Evolutionary conservation across 2,113 vertebrate genomes (phyloP).

Genomic region (Ornithorhynchus anatinus): DNA sequence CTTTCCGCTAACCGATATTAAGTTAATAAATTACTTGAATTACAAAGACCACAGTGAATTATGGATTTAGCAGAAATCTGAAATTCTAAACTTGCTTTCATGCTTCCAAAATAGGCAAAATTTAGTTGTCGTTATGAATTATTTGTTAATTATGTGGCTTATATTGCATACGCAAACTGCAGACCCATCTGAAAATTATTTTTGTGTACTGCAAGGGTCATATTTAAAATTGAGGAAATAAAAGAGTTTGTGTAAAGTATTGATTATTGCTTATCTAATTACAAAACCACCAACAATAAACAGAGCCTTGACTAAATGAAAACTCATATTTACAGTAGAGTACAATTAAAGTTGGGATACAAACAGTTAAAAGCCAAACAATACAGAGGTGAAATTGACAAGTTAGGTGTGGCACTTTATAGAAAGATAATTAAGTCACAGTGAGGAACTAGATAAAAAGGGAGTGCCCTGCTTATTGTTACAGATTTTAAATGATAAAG

Average conservation of each 20-base stretch:
- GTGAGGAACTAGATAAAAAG: too few species aligned
- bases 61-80: conserved; percentile 22
- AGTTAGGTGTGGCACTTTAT: too few species aligned
- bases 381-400: neutral
- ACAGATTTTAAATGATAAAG: too few species aligned
- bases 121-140: conserved; percentile 35
- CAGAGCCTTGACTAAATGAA: neutral
- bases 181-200: neutral
- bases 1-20: conserved; percentile 21
- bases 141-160: conserved; percentile 31
- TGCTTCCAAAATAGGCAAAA: conserved; percentile 20
- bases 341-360: neutral
- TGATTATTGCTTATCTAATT: neutral
- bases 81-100: conserved; percentile 18
- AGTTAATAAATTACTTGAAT: conserved; percentile 21
- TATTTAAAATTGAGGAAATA: conserved; percentile 16
- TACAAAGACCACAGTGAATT: conserved; percentile 19
- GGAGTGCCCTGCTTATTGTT: too few species aligned
- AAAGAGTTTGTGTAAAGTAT: neutral
- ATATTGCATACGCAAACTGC: conserved; percentile 12
- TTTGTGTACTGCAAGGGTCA: neutral
- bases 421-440: too few species aligned
- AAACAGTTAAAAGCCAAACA: neutral
- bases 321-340: neutral
- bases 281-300: neutral